Conservation (phyloP, 2,888 invertebrate species). For the Euplagia quadripunctaria region DNA sequence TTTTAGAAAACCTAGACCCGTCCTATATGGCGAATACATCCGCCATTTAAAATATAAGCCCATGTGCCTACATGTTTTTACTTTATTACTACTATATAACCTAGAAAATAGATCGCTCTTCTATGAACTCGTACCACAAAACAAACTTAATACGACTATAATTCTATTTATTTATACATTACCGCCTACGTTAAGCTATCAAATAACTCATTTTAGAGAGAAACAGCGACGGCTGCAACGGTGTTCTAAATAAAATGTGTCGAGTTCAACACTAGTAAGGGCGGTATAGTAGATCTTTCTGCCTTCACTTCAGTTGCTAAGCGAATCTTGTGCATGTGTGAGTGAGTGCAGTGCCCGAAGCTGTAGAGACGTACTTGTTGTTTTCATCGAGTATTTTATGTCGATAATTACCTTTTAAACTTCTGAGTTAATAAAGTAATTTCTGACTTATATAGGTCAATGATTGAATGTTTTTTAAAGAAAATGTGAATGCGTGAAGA, state of each 20-base stretch:
- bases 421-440: neutral
- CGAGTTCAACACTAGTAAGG: slow-evolving; percentile 47
- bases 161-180: slow-evolving; percentile 41
- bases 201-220: rapidly evolving
- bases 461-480: neutral
- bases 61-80: slow-evolving; percentile 76
- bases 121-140: slow-evolving; percentile 67
- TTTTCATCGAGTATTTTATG: slow-evolving; percentile 46
- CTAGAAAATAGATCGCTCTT: slow-evolving; percentile 78
- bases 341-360: slow-evolving; percentile 79
- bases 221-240: slow-evolving; percentile 53
- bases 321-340: slow-evolving; percentile 69
- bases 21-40: slow-evolving; percentile 77
- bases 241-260: slow-evolving; percentile 29
- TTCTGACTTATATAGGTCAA: neutral
- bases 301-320: slow-evolving; percentile 84
- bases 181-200: slow-evolving; percentile 18
- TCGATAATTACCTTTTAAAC: neutral
- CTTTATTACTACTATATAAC: slow-evolving; percentile 73
- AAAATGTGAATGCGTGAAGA: no score
- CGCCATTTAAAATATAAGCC: slow-evolving; percentile 76
- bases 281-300: slow-evolving; percentile 75
- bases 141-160: neutral
- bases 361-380: slow-evolving; percentile 59
- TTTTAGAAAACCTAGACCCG: slow-evolving; percentile 73